Evolutionary conservation across 2,888 invertebrate species (phyloP).

Genomic region (Esperia sulphurella): DNA sequence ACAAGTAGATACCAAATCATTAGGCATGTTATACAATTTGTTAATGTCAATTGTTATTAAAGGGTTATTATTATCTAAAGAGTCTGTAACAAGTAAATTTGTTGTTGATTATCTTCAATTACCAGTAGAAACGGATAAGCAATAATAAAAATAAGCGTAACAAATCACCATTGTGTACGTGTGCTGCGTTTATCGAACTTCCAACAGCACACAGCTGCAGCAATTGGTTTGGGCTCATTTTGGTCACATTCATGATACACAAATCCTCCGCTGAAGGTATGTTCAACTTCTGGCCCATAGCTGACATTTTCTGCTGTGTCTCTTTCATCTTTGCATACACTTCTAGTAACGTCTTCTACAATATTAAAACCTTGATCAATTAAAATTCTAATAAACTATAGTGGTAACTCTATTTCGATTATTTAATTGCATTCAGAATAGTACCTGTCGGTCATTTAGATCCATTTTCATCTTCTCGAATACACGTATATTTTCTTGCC

Average conservation of each 20-base stretch:
- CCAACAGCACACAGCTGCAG: conserved; percentile 43
- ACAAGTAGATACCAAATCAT: conserved; percentile 51
- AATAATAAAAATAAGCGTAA: too few relatives aligned
- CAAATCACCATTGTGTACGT: too few relatives aligned
- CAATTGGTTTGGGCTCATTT: conserved; percentile 52
- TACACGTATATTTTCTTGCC: conserved; percentile 48
- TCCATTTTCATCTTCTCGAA: conserved; percentile 58
- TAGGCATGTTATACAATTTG: conserved; percentile 50
- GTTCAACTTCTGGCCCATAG: conserved; percentile 37
- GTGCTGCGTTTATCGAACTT: neutral
- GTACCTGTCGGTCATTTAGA: conserved; percentile 52
- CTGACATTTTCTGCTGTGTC: conserved; percentile 42
- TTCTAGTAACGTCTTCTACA: conserved; percentile 49
- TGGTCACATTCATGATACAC: conserved; percentile 55
- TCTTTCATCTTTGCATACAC: conserved; percentile 45
- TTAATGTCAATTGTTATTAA: conserved; percentile 36
- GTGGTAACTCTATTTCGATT: neutral
- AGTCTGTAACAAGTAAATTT: too few relatives aligned
- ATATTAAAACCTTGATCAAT: neutral
- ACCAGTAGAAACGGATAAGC: too few relatives aligned
- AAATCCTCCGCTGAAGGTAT: conserved; percentile 53
- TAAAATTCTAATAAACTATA: neutral
- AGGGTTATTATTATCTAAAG: neutral
- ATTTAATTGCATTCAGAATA: too few relatives aligned
- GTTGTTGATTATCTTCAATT: too few relatives aligned